Percentiles rank a stretch among this genome's conserved stretches.
These are phyloP conservation scores for Azemiops feae DNA, from an alignment of 2,113 vertebrate genomes.

Conservation along the genomic window DNA sequence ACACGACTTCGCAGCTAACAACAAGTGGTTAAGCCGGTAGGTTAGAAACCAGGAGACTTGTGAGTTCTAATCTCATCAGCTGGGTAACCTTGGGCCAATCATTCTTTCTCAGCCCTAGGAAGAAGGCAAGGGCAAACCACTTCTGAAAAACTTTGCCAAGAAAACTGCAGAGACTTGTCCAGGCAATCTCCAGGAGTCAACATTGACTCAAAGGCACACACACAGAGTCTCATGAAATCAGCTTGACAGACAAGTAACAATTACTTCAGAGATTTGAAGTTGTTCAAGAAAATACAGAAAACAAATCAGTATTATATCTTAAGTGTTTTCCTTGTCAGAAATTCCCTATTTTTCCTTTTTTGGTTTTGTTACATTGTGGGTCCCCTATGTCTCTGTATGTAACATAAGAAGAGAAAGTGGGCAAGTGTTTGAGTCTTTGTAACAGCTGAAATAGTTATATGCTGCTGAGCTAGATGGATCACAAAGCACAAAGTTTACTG, in stretches of 20 bases:
- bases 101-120: background rate
- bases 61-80: background rate
- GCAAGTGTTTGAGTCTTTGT: background rate
- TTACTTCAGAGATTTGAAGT: background rate
- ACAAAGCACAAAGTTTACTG: background rate
- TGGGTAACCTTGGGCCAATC: background rate
- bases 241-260: background rate
- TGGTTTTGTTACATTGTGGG: background rate
- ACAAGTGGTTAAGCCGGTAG: background rate
- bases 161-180: background rate
- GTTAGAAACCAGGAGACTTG: background rate
- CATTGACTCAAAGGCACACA: background rate
- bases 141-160: background rate
- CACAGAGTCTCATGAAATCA: background rate
- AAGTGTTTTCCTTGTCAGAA: background rate
- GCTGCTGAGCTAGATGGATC: background rate
- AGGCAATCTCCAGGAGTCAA: background rate
- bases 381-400: background rate
- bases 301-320: background rate
- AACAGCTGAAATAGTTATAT: background rate
- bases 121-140: background rate
- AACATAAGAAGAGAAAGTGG: background rate
- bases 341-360: background rate
- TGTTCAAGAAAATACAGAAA: background rate
- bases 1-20: too few relatives aligned